These are phyloP conservation scores for Chrysemys picta DNA, from an alignment of 2,113 vertebrate species.

Conservation along the genomic window DNA sequence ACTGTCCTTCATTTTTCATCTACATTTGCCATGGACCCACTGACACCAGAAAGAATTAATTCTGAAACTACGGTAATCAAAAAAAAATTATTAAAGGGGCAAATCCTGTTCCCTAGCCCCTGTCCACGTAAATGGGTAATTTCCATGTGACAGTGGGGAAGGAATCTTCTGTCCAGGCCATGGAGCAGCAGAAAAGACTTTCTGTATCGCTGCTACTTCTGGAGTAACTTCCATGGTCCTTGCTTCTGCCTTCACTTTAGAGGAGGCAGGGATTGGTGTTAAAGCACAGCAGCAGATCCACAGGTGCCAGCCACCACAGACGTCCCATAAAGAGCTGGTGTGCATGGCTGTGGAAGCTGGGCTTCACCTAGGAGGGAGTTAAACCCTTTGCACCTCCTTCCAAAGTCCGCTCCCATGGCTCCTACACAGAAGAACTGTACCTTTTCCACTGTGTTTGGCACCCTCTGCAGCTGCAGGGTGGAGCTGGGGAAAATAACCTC, in stretches of 20 bases:
- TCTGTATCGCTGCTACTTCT: rapidly evolving
- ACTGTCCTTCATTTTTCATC: not conserved
- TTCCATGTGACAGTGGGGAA: not conserved
- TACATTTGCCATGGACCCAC: not conserved
- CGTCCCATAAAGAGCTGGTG: not conserved
- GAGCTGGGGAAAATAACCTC: not conserved
- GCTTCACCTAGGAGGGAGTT: not conserved
- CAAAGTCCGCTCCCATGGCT: not conserved
- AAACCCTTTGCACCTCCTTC: not conserved
- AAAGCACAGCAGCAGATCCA: not conserved
- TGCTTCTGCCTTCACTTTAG: not conserved
- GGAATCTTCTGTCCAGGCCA: not conserved
- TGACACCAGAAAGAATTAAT: not conserved
- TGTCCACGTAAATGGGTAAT: not conserved
- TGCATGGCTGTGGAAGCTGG: not conserved
- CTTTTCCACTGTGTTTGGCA: no score
- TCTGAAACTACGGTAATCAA: not conserved
- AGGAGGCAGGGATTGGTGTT: not conserved
- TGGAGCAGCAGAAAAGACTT: not conserved
- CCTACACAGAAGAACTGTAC: no score
- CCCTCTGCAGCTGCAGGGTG: no score
- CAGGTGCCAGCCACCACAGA: not conserved
- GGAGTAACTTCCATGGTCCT: not conserved
- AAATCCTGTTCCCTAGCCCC: not conserved
- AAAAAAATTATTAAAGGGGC: not conserved